These are phyloP conservation scores for Dipus sagitta DNA, from an alignment of 2,797 vertebrate species.

Conservation along the genomic window DNA sequence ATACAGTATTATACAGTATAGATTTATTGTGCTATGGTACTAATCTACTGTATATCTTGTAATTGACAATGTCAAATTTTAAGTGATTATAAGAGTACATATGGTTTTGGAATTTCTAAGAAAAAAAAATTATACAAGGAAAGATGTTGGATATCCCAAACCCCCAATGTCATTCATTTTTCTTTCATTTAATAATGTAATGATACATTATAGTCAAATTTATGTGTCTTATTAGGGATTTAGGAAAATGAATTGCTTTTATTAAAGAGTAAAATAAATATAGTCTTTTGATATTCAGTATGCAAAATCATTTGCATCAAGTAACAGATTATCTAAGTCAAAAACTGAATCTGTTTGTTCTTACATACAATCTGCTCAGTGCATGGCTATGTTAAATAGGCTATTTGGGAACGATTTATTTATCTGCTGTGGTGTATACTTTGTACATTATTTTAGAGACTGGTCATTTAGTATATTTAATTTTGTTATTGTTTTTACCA, in stretches of 20 bases:
- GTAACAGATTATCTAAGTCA: not conserved
- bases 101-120: not conserved
- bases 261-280: not conserved
- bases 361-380: not conserved
- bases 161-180: too few species aligned
- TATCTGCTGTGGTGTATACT: not conserved
- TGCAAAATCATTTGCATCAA: not conserved
- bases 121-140: not conserved
- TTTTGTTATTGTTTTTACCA: not conserved
- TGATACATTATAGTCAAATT: not conserved
- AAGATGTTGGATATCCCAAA: not conserved
- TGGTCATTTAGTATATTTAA: not conserved
- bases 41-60: not conserved
- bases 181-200: not conserved
- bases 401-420: not conserved
- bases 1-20: not conserved
- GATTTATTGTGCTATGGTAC: not conserved
- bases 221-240: constrained; percentile 18
- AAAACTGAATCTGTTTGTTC: not conserved
- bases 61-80: not conserved
- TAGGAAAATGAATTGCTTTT: not conserved
- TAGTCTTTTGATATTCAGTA: not conserved
- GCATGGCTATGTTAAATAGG: not conserved
- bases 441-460: not conserved
- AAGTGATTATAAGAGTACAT: not conserved